These are phyloP conservation scores for Lophura swinhoii DNA, from an alignment of 2,797 vertebrate genomes.

Conservation along the genomic window DNA sequence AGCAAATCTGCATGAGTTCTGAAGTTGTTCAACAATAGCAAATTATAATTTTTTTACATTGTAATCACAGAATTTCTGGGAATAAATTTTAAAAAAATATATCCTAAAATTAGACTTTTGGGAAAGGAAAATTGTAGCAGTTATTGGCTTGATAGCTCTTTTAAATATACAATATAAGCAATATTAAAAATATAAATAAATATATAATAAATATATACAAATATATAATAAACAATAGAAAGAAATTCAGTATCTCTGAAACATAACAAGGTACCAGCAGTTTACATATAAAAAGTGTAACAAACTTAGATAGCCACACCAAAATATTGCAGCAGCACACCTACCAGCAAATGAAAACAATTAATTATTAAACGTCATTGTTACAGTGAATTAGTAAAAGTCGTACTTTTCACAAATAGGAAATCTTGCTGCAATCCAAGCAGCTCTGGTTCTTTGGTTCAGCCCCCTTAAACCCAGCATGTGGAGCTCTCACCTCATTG, in stretches of 20 bases:
- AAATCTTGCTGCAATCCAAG: neutral
- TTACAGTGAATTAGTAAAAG: neutral
- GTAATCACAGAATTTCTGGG: neutral
- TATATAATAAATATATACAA: no score
- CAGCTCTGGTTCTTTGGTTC: neutral
- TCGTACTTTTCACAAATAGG: accelerated
- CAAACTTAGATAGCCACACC: neutral
- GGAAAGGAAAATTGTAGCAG: slow-evolving; percentile 48
- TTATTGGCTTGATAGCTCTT: slow-evolving; percentile 36
- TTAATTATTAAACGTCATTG: neutral
- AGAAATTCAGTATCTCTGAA: neutral
- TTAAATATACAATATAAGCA: neutral
- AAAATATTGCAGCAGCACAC: neutral
- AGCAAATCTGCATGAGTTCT: slow-evolving; percentile 14
- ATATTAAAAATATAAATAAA: no score
- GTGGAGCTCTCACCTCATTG: neutral
- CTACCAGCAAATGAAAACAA: neutral
- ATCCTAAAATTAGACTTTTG: slow-evolving; percentile 23
- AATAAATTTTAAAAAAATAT: neutral
- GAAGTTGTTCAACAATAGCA: neutral
- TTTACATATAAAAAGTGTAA: neutral
- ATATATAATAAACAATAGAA: neutral
- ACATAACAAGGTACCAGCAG: neutral
- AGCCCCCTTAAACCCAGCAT: neutral
- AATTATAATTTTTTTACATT: slow-evolving; percentile 48